A percentile compares a stretch with the other conserved stretches of the same genome.
Evolutionary conservation across 2,797 vertebrate species (phyloP).

Genomic region (Taenioides sp.): DNA sequence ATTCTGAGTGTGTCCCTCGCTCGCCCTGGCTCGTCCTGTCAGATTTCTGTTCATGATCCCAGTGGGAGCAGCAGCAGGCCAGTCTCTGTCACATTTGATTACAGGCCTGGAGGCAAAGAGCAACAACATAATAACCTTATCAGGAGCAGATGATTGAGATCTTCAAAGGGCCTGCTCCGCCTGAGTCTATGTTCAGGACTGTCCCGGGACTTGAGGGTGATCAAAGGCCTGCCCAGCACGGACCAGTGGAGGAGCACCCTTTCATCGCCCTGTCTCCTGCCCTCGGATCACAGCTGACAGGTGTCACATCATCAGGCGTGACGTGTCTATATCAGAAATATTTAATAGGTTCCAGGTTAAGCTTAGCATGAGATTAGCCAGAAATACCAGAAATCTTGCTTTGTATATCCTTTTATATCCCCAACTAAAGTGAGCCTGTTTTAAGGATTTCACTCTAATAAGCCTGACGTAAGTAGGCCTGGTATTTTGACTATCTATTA

Average conservation of each 20-base stretch:
- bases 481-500: neutral
- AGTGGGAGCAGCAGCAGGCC: conserved; percentile 57
- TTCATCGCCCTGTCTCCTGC: conserved; percentile 33
- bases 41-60: conserved; percentile 57
- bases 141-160: conserved; percentile 77
- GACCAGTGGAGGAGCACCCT: conserved; percentile 37
- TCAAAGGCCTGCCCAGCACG: conserved; percentile 72
- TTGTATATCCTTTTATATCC: neutral
- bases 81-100: conserved; percentile 74
- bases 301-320: conserved; percentile 61
- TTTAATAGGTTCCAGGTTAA: neutral
- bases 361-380: neutral
- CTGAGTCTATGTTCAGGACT: conserved; percentile 58
- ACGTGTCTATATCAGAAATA: conserved; percentile 14
- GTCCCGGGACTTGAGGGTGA: conserved; percentile 57
- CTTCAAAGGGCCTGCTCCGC: conserved; percentile 74
- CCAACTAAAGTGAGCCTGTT: neutral
- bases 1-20: conserved; percentile 39
- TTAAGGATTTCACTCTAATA: too few relatives aligned
- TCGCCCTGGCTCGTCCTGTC: conserved; percentile 43
- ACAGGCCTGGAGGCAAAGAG: conserved; percentile 71
- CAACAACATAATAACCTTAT: conserved; percentile 76
- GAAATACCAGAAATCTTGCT: neutral
- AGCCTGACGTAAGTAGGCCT: neutral
- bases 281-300: conserved; percentile 53